Evolutionary conservation across 92 coral and sea anemone genomes (phyloP), one percentile per base, ranked within the genome.

Genomic region (Paragorgia papillata): DNA sequence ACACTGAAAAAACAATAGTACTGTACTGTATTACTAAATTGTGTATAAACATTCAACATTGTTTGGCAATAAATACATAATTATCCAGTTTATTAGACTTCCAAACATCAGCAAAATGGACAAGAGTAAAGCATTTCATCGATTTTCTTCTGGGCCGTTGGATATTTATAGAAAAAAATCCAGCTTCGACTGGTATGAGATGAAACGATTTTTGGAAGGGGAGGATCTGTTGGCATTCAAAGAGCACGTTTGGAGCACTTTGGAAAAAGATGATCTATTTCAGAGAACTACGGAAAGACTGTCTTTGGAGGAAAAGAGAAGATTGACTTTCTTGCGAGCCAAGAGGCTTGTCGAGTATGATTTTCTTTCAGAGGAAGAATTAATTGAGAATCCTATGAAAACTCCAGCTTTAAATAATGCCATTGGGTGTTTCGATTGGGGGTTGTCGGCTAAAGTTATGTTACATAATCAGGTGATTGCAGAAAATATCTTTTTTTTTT

Each of bases 231-330:
- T 86, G 25, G 79, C 82, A 67, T 83, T 86, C 50, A 91, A 94
- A 64, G 80, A 88, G 27, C 64, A 79, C 3, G 27, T 94, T 19
- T 94, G 98, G 98, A 69, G 74, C 37, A 75, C 81, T 12, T 80
- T 94, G 73, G 95, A 89, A 57, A 88, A 87, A 51, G 98, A 94
- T 43, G 89, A 95, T 12, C 64, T 94, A 33, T 94, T 94, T 74
- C 83, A 84, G 32, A 75, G 41, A 35, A 87, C 84, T 21, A 86
- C 83, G 1, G 58, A 63, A 34, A 86, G 88, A n/a, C 56, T 89
- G 83, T 58, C 91, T 5, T 22, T 91, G 30, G 97, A 89, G 58
- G 97, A 86, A 69, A 69, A 79, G 18, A 79, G 98, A 50, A 73
- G 86, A 34, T 70, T 94, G 65, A 82, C 97, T 14, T 77, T 79